Evolutionary conservation across 2,888 invertebrate genomes (phyloP).

Genomic region (Sminthurides aquaticus): DNA sequence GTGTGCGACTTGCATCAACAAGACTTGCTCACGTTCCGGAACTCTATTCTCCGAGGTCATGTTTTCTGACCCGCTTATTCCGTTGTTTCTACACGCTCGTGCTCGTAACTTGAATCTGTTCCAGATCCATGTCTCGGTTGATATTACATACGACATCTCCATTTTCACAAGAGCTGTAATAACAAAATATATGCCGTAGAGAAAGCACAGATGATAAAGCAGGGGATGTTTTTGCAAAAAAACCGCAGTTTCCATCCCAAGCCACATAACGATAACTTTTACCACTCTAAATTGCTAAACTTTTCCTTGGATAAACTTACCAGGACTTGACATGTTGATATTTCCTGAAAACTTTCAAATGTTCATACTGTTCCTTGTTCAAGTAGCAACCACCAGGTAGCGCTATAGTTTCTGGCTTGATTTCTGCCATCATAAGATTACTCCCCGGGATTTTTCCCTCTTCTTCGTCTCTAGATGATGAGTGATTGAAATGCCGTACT

Average conservation of each 20-base stretch:
- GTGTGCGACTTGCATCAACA: too few relatives aligned
- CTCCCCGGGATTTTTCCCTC: background rate
- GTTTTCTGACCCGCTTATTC: too few relatives aligned
- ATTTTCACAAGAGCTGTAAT: constrained; percentile 31
- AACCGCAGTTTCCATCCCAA: too few relatives aligned
- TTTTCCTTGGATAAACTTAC: constrained; percentile 20
- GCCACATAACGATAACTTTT: constrained; percentile 1
- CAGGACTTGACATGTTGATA: constrained; percentile 39
- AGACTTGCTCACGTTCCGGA: too few relatives aligned
- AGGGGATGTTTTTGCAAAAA: too few relatives aligned
- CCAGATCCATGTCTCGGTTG: too few relatives aligned
- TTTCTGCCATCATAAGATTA: constrained; percentile 16
- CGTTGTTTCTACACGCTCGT: too few relatives aligned
- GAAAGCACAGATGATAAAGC: too few relatives aligned
- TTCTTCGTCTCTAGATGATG: background rate
- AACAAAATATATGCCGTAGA: constrained; percentile 1
- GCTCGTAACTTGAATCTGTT: too few relatives aligned
- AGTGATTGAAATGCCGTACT: constrained; percentile 20
- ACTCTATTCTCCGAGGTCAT: too few relatives aligned
- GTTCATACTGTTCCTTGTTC: constrained; percentile 29
- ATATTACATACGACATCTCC: constrained; percentile 40
- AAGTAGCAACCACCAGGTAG: constrained; percentile 40
- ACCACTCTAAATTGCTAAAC: background rate
- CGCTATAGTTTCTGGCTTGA: constrained; percentile 29
- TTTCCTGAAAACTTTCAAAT: constrained; percentile 36